phyloP scores from a whole-genome alignment of 2,113 vertebrate genomes.

The Phalacrocorax aristotelis region DNA sequence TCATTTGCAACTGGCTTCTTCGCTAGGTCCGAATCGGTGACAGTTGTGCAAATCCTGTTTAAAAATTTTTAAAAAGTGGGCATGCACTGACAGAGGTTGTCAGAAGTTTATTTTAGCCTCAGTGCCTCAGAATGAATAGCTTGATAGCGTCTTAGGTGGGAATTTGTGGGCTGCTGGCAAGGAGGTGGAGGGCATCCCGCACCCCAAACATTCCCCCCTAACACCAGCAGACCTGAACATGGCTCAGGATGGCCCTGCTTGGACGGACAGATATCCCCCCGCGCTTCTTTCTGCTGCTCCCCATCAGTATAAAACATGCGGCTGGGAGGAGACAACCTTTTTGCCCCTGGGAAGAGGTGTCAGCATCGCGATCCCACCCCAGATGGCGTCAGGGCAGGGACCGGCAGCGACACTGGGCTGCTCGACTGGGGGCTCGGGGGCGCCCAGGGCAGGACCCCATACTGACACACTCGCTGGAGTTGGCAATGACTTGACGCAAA shows the following conservation, averaged over 20 bases:
- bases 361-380: background rate
- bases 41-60: background rate
- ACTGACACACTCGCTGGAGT: background rate
- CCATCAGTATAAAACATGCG: background rate
- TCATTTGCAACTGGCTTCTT: background rate
- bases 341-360: background rate
- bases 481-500: background rate
- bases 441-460: background rate
- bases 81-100: background rate
- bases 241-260: background rate
- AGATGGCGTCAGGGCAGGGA: background rate
- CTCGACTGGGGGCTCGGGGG: background rate
- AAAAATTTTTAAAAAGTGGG: background rate
- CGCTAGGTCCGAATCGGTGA: fast-evolving
- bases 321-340: background rate
- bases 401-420: background rate
- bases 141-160: background rate
- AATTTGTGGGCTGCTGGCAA: background rate
- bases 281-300: background rate
- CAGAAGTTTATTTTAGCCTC: background rate
- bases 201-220: background rate
- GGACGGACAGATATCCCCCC: background rate
- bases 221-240: background rate
- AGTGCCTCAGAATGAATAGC: background rate
- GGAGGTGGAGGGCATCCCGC: background rate